A percentile compares a stretch with the other conserved stretches of the same genome.
Conservation (phyloP, 2,888 invertebrate species). For the Sabatieria punctata region DNA sequence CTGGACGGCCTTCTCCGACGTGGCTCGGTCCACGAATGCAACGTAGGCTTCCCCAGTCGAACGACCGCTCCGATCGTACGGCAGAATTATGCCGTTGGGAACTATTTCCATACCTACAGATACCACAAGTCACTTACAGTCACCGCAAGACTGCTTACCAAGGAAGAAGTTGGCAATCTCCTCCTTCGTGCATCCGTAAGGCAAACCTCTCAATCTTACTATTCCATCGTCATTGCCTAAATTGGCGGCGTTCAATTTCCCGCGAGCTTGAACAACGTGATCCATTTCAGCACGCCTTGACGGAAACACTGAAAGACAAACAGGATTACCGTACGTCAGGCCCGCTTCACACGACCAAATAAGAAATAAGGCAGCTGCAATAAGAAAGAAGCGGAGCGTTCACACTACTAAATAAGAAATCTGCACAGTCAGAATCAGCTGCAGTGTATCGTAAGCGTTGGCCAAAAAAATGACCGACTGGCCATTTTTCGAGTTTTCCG, state of each 20-base stretch:
- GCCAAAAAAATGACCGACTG: too few species aligned
- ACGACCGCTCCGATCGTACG: constrained; percentile 86
- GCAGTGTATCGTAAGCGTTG: too few species aligned
- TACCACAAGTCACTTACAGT: background rate
- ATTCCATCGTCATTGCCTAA: constrained; percentile 44
- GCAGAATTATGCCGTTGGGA: constrained; percentile 92
- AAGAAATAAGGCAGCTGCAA: too few species aligned
- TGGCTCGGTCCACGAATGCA: constrained; percentile 90
- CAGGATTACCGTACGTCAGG: too few species aligned
- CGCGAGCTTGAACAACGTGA: constrained; percentile 63
- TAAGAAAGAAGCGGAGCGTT: too few species aligned
- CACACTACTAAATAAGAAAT: too few species aligned
- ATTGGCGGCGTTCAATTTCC: constrained; percentile 37
- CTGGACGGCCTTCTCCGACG: constrained; percentile 90
- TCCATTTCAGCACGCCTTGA: constrained; percentile 76
- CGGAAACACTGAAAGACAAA: constrained; percentile 55
- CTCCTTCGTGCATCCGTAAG: constrained; percentile 83
- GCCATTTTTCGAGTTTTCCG: too few species aligned
- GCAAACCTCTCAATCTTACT: constrained; percentile 74
- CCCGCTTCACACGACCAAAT: too few species aligned
- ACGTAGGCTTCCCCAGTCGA: constrained; percentile 99
- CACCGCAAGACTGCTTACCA: constrained; percentile 46
- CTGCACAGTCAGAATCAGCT: too few species aligned
- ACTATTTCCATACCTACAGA: constrained; percentile 79
- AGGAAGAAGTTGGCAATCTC: constrained; percentile 84